Base-by-base conservation (phyloP, 2,888 invertebrate species). In the Phlogophora meticulosa region DNA sequence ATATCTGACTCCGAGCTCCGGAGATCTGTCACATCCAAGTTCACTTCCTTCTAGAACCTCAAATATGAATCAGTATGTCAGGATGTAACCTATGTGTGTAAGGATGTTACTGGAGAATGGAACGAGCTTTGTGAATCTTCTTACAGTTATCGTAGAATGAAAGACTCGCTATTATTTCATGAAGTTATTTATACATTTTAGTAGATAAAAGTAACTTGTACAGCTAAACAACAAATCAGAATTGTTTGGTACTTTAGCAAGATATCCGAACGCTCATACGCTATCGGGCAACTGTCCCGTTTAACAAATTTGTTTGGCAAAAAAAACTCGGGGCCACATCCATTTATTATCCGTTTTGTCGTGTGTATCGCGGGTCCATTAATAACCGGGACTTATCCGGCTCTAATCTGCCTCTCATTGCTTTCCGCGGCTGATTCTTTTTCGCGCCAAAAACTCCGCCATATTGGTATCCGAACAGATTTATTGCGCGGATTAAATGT, bases 401-500 rank as follows among this genome's bases (percentile, higher is more conserved):
- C 86, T 89, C 93, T 95, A 94, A 95, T 95, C 94, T 93, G 89
- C 87, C 91, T 89, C 93, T 94, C 94, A 93, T 94, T 94, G 93
- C 93, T 91, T 94, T 95, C 94, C 94, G 92, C 95, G 92, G 90
- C 82, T 90, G 90, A 94, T 93, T 93, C 92, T 94, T 94, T 94
- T 91, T 79, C 91, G 91, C 93, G 92, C 91, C 89, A 92, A 94
- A 91, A 91, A 92, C 87, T 88, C 88, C 89, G 90, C 92, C 90
- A 91, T 91, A 90, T 92, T 91, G 88, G 85, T 80, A 85, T 87
- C 81, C 60, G 89, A 89, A 87, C 87, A 91, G 93, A 95, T 95
- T 95, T 95, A 94, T 94, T 82, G 90, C 90, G 85, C 83, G 94
- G 94, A 94, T 95, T 94, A 94, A 70, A 71, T 43, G 61, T 75